Evolutionary conservation across 92 coral and sea anemone species (phyloP).

Genomic region (Zoanthus solanderi): DNA sequence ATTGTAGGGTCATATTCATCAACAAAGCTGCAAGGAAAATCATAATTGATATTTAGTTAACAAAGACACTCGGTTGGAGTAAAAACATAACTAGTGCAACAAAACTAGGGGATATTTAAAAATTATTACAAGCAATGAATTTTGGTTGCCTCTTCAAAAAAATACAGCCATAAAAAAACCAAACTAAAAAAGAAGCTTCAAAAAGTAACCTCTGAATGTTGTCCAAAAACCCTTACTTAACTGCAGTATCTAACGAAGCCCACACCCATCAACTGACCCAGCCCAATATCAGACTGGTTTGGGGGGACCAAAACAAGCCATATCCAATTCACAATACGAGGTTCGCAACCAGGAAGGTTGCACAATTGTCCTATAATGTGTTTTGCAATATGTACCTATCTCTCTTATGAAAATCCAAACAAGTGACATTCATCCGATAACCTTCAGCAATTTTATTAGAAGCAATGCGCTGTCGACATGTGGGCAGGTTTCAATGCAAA

Average conservation of each 20-base stretch:
- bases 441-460: neutral
- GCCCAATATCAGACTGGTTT: conserved; percentile 39
- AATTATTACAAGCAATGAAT: neutral
- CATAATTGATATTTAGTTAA: neutral
- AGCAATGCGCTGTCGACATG: neutral
- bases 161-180: neutral
- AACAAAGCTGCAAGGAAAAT: conserved; percentile 81
- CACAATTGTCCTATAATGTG: conserved; percentile 20
- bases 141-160: neutral
- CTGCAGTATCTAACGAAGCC: conserved; percentile 4
- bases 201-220: neutral
- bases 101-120: no score
- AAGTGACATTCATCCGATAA: neutral
- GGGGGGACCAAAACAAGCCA: conserved; percentile 43
- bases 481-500: conserved; percentile 23
- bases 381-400: neutral
- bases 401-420: conserved; percentile 1
- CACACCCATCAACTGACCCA: conserved; percentile 53
- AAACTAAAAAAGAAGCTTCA: neutral
- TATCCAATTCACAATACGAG: neutral
- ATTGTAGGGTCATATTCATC: conserved; percentile 99
- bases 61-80: neutral
- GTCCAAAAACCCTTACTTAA: neutral
- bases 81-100: neutral
- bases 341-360: conserved; percentile 23